phyloP scores from a whole-genome alignment of 2,113 vertebrate genomes.

The Plecotus auritus region DNA sequence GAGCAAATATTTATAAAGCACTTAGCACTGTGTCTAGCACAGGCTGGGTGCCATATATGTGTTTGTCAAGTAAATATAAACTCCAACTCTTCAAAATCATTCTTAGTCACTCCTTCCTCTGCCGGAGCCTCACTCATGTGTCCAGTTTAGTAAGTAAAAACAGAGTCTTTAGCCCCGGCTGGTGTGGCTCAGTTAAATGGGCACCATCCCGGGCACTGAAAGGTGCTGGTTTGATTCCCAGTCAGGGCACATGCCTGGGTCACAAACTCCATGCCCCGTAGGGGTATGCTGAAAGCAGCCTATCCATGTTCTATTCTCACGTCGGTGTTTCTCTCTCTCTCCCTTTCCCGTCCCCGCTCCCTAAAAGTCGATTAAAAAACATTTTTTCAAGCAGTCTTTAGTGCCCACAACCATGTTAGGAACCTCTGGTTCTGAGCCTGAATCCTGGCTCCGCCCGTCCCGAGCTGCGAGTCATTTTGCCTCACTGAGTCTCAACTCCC shows the following conservation, averaged over 20 bases:
- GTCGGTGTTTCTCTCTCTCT: too few species aligned
- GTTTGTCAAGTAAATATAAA: not conserved
- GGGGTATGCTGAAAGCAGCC: too few species aligned
- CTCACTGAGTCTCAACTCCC: not conserved
- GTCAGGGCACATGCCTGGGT: too few species aligned
- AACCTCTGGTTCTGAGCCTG: not conserved
- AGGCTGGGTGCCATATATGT: not conserved
- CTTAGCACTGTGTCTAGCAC: not conserved
- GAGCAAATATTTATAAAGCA: not conserved
- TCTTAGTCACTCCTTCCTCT: not conserved
- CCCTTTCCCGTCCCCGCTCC: too few species aligned
- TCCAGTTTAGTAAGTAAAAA: not conserved
- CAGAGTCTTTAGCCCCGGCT: not conserved
- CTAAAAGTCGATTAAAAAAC: too few species aligned
- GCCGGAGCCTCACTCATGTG: not conserved
- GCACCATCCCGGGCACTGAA: too few species aligned
- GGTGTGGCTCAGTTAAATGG: too few species aligned
- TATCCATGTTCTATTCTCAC: too few species aligned
- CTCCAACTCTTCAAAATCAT: not conserved
- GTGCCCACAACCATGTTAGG: fast-evolving
- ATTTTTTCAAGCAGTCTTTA: not conserved
- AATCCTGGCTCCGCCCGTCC: not conserved
- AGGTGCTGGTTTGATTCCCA: too few species aligned
- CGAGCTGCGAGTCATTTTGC: not conserved
- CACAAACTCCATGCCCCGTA: too few species aligned